phyloP scores from a whole-genome alignment of 92 coral and sea anemone genomes.

The Diadumene lineata region DNA sequence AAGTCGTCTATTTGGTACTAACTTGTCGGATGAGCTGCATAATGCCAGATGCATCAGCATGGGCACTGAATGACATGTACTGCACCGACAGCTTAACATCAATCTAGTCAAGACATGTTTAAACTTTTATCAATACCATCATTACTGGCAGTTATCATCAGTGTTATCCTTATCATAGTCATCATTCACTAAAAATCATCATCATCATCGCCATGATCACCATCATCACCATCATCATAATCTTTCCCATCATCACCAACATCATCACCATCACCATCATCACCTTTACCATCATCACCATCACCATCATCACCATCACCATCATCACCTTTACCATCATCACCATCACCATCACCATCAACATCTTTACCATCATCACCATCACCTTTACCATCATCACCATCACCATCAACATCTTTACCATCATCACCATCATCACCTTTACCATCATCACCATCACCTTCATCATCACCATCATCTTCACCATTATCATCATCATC shows the following conservation, averaged over 20 bases:
- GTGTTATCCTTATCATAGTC: neutral
- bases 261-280: neutral
- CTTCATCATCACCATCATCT: neutral
- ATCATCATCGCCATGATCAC: neutral
- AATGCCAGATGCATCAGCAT: conserved; percentile 98
- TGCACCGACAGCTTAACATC: conserved; percentile 98
- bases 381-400: neutral
- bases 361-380: neutral
- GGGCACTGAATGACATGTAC: conserved; percentile 99
- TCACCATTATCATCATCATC: neutral
- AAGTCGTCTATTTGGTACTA: too few relatives aligned
- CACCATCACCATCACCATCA: neutral
- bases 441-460: neutral
- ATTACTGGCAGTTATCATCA: neutral
- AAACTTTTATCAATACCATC: too few relatives aligned
- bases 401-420: too few relatives aligned
- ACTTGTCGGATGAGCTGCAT: conserved; percentile 98
- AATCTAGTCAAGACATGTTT: conserved; percentile 63
- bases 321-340: too few relatives aligned
- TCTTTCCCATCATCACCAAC: neutral
- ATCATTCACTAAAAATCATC: neutral
- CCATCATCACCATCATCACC: neutral
- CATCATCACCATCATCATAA: neutral
- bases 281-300: neutral
- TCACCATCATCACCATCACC: neutral